Evolutionary conservation across 2,888 invertebrate species (phyloP).

Genomic region (Mactromeris polynyma): DNA sequence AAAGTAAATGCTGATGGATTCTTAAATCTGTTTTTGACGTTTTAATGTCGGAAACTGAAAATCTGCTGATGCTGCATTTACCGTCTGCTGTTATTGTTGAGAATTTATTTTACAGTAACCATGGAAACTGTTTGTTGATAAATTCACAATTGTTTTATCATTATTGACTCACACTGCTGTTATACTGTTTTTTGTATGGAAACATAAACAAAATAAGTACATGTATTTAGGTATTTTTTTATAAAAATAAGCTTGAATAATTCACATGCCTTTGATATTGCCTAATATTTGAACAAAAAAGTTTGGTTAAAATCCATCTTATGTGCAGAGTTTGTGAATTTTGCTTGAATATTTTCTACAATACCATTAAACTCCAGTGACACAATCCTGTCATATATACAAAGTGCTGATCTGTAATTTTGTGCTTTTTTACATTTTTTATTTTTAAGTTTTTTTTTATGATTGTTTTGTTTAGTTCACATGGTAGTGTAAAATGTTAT

Average conservation of each 20-base stretch:
- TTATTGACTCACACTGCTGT: neutral
- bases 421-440: conserved; percentile 23
- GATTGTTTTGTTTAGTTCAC: neutral
- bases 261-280: neutral
- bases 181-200: neutral
- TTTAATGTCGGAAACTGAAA: neutral
- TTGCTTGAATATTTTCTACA: no score
- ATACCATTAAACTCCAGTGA: neutral
- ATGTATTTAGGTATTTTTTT: neutral
- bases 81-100: neutral
- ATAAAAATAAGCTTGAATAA: neutral
- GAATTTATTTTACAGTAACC: neutral
- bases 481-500: neutral
- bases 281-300: neutral
- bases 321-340: neutral
- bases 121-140: conserved; percentile 2
- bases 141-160: neutral
- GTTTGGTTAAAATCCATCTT: neutral
- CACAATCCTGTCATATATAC: neutral
- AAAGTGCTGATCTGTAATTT: neutral
- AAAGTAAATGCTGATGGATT: neutral
- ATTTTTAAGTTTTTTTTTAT: neutral
- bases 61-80: neutral
- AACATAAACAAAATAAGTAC: no score
- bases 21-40: neutral